Conservation (phyloP, 2,113 vertebrate genomes). For the Mugil cephalus region DNA sequence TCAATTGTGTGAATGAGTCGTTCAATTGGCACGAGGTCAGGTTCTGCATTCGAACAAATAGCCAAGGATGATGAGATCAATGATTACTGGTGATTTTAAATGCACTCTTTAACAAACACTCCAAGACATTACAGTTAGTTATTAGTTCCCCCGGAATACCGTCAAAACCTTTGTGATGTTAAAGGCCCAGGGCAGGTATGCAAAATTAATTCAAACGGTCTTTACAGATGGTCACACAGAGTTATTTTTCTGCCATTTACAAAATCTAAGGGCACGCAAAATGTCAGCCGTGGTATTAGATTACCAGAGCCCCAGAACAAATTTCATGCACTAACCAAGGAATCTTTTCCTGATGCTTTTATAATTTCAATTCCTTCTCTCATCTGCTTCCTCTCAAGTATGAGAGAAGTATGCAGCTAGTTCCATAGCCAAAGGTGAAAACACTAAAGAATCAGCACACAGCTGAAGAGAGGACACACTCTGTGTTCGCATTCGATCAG, state of each 20-base stretch:
- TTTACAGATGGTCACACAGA: constrained; percentile 57
- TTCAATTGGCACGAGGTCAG: constrained; percentile 40
- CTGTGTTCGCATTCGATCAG: constrained; percentile 25
- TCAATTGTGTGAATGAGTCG: constrained; percentile 20
- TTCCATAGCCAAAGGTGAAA: constrained; percentile 48
- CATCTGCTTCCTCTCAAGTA: constrained; percentile 61
- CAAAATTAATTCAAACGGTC: constrained; percentile 65
- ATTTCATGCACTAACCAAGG: constrained; percentile 75
- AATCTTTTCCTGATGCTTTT: constrained; percentile 53
- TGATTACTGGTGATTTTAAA: constrained; percentile 45
- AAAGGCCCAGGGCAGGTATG: constrained; percentile 51
- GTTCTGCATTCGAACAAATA: constrained; percentile 50
- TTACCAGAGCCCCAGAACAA: constrained; percentile 72
- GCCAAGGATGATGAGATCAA: constrained; percentile 32
- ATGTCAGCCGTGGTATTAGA: constrained; percentile 80
- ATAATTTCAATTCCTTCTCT: constrained; percentile 57
- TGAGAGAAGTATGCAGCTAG: constrained; percentile 50
- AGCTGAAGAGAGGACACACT: constrained; percentile 11
- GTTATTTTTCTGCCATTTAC: constrained; percentile 76
- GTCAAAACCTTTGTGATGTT: constrained; percentile 38
- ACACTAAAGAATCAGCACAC: constrained; percentile 12
- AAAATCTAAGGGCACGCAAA: constrained; percentile 74
- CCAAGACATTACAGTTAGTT: constrained; percentile 14
- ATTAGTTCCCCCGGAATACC: not conserved
- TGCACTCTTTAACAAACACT: constrained; percentile 20